Base-by-base conservation (phyloP, 1,140 invertebrate genomes). In the Nixonia krombeini region DNA sequence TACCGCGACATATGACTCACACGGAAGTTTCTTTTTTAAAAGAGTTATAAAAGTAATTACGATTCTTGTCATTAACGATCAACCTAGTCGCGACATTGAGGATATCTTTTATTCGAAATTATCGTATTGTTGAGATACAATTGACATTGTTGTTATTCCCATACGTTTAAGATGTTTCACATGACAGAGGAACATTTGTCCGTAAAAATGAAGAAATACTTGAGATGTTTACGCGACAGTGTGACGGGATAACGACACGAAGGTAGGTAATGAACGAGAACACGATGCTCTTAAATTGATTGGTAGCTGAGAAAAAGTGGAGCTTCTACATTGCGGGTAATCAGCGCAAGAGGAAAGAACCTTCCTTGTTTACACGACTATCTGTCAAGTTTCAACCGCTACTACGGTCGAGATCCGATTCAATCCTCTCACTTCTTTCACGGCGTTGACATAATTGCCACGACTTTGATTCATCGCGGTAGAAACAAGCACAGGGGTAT, bases 241-340 rank as follows among this genome's bases (percentile, higher is more conserved):
- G 55, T 44, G 58, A 57, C 51, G 55, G 40, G 44, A 42, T 61
- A 70, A 64, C 13, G 45, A 63, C 59, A 51, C 35, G 51, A 52
- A 52, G 33, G 47, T 65, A 26, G 46, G 35, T 66, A 66, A 66
- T 66, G 25, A 65, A 47, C 44, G 42, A 58, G 55, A 66, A 53
- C 47, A 44, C 57, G 47, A 28, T 40, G 62, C 49, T 66, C 63
- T 67, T 77, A 75, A 79, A 73, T 69, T 70, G 74, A 80, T 79
- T 72, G 73, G 78, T 75, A 71, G 57, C 31, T 47, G 31, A 21
- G 21, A 72, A 75, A 72, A 72, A 75, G 68, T 56, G 58, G 71
- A 70, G 49, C 55, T 59, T 45, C 47, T 17, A 33, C 25, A 49
- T 44, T 56, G 46, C 51, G 42, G 42, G 15, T 31, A 53, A 67